phyloP scores from a whole-genome alignment of 2,888 invertebrate genomes.

The Mantis religiosa region DNA sequence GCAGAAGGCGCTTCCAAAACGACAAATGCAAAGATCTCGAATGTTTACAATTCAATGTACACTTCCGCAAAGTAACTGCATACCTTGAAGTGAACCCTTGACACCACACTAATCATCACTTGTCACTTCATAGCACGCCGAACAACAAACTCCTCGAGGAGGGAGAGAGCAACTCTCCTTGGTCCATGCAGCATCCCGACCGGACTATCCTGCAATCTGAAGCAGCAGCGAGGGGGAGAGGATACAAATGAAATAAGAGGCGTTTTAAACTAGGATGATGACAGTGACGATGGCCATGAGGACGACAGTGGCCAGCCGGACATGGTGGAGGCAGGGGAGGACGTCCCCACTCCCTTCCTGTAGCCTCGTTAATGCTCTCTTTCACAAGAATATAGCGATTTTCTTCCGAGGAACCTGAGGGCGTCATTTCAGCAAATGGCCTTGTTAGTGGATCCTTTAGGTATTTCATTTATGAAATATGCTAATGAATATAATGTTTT shows the following conservation, averaged over 20 bases:
- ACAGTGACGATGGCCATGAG: neutral
- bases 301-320: neutral
- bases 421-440: too few species aligned
- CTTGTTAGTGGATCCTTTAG: too few species aligned
- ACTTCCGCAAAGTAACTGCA: neutral
- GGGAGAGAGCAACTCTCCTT: neutral
- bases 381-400: too few species aligned
- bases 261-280: neutral
- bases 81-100: neutral
- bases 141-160: too few species aligned
- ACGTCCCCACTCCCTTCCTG: neutral
- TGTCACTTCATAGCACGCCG: neutral
- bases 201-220: neutral
- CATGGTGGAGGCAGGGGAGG: neutral
- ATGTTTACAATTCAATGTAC: neutral
- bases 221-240: neutral
- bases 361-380: too few species aligned
- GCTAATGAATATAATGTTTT: too few species aligned
- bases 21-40: neutral
- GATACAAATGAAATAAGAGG: slow-evolving; percentile 3
- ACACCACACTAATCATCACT: neutral
- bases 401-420: too few species aligned
- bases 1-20: neutral
- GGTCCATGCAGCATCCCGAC: neutral
- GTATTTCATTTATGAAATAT: too few species aligned